Percentiles rank a stretch among this genome's conserved stretches.
Evolutionary conservation across 2,113 vertebrate genomes (phyloP).

Genomic region (Mungos mungo): DNA sequence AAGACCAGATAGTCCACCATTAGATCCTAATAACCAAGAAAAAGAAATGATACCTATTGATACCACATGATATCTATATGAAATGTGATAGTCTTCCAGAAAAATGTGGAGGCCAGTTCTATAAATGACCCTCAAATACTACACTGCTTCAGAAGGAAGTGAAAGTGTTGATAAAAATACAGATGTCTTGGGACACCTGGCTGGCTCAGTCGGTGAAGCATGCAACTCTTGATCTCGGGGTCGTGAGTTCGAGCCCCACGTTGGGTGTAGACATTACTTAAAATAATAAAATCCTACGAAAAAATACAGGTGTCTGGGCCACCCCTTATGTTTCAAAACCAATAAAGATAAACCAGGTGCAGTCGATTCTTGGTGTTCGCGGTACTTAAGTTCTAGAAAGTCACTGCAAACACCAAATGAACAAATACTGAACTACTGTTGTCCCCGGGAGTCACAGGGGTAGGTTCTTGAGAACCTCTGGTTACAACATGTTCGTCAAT

Average conservation of each 20-base stretch:
- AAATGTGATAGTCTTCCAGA: neutral
- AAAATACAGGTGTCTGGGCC: neutral
- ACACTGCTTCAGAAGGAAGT: neutral
- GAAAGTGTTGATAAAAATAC: neutral
- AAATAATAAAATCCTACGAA: neutral
- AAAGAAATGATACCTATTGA: neutral
- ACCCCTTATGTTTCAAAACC: neutral
- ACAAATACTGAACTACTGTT: neutral
- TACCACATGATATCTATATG: neutral
- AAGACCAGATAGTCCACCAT: neutral
- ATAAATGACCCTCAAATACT: neutral
- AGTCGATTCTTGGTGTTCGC: neutral
- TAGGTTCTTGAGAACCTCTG: neutral
- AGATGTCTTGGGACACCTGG: neutral
- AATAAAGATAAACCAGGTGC: neutral
- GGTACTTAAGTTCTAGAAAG: neutral
- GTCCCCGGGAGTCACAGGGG: neutral
- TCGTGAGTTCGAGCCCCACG: neutral
- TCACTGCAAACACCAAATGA: neutral
- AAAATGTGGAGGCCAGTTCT: neutral
- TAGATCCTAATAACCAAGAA: neutral
- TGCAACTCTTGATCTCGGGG: neutral
- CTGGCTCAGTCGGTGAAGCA: neutral
- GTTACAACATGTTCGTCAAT: neutral
- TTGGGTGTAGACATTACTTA: neutral